Evolutionary conservation across 1,140 invertebrate species (phyloP), one percentile per base, ranked within the genome.

Genomic region (Chelonus insularis): DNA sequence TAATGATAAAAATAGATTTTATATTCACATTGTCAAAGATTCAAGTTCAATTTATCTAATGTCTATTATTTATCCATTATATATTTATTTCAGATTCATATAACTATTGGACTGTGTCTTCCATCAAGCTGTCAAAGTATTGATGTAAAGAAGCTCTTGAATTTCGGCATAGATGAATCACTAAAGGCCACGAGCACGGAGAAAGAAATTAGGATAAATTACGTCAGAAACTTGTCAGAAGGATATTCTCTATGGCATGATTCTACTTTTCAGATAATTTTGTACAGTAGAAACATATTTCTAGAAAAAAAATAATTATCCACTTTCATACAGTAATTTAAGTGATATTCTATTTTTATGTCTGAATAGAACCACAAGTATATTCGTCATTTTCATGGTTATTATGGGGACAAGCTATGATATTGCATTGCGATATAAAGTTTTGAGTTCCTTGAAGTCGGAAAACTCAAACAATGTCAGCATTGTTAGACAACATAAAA

Each of bases 51-150:
- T n/a, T n/a, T n/a, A n/a, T n/a, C n/a, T n/a, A n/a, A n/a, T n/a
- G n/a, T n/a, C n/a, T n/a, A n/a, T n/a, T n/a, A n/a, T n/a, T n/a
- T n/a, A n/a, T n/a, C n/a, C n/a, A n/a, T n/a, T 29, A 45, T 45
- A 12, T 61, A 59, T 57, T 36, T 51, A 47, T 65, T 66, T 5
- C 41, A 81, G 77, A 67, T 57, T 20, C 55, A 61, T 14, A 67
- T 80, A 48, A 66, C 60, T 4, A 57, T 80, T 21, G 77, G 79
- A 8, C 43, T 45, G 7, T 81, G 79, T 55, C 45, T 79, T 16
- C 79, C 78, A 29, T 60, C 63, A 18, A 66, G 61, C n/a, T 81
- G 79, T 45, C 52, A 50, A 14, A 4, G 29, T 60, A 4, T 7
- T 3, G 78, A 79, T 41, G 64, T 77, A 1, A 57, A 66, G 11